Percentiles rank a stretch among this genome's conserved stretches.
Evolutionary conservation across 2,888 invertebrate genomes (phyloP).

Genomic region (Spisula solida): DNA sequence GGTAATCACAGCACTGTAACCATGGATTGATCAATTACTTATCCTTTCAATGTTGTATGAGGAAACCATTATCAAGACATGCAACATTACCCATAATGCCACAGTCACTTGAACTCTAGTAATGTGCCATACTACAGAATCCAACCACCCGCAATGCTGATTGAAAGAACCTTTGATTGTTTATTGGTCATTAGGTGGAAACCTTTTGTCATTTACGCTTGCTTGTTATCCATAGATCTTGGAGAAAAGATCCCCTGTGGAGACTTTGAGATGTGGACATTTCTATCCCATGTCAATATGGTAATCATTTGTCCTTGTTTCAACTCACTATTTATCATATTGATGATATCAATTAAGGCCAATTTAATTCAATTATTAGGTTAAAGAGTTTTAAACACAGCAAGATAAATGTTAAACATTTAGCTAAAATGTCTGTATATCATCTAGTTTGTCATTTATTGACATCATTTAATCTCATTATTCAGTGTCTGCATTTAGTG

Average conservation of each 20-base stretch:
- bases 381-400: too few relatives aligned
- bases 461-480: too few relatives aligned
- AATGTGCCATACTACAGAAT: neutral
- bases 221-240: slow-evolving; percentile 13
- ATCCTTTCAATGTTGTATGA: neutral
- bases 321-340: neutral
- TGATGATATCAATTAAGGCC: too few relatives aligned
- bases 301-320: neutral
- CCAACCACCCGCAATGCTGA: slow-evolving; percentile 19
- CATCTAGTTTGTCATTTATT: too few relatives aligned
- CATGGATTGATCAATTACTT: slow-evolving; percentile 2
- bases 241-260: neutral
- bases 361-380: too few relatives aligned
- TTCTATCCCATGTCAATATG: neutral
- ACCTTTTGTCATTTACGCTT: slow-evolving; percentile 27
- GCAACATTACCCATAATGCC: slow-evolving; percentile 16
- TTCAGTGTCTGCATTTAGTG: too few relatives aligned
- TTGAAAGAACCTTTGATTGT: slow-evolving; percentile 22
- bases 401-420: too few relatives aligned
- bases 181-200: slow-evolving; percentile 26
- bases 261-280: neutral
- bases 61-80: neutral
- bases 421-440: too few relatives aligned
- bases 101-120: slow-evolving; percentile 8
- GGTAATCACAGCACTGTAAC: neutral